Conservation (phyloP, 2,888 invertebrate genomes). For the Tipula confusa region DNA sequence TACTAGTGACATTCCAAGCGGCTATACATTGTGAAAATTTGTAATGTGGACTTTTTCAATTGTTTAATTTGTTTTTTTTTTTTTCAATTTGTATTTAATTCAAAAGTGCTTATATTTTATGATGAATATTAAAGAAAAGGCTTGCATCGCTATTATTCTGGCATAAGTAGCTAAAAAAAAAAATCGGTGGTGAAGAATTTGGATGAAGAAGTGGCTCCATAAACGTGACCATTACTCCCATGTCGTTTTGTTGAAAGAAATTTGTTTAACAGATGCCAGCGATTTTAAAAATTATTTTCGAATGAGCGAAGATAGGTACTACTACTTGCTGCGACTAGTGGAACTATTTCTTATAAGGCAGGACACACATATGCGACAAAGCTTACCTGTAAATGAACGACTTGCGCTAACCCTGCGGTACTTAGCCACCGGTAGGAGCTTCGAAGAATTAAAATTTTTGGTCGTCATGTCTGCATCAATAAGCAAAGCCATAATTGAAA, state of each 20-base stretch:
- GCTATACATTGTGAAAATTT: not conserved
- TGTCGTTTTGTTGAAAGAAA: not conserved
- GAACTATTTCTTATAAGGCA: not conserved
- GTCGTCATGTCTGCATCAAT: not conserved
- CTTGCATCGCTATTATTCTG: not conserved
- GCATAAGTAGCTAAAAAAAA: not conserved
- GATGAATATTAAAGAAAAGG: not conserved
- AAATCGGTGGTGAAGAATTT: not conserved
- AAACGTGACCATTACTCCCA: not conserved
- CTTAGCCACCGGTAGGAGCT: not conserved
- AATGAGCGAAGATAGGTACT: not conserved
- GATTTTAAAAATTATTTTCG: not conserved
- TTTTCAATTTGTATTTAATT: not conserved
- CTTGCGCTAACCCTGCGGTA: not conserved
- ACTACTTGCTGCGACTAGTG: not conserved
- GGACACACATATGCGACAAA: not conserved
- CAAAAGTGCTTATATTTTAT: not conserved
- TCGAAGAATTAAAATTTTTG: not conserved
- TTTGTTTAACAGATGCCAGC: not conserved
- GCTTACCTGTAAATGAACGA: not conserved
- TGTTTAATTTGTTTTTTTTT: not conserved
- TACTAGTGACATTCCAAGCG: not conserved
- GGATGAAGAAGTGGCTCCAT: not conserved
- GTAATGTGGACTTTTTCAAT: not conserved
- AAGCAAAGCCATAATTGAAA: not conserved